Evolutionary conservation across 92 coral and sea anemone species (phyloP), one percentile per base, ranked within the genome.

Genomic region (Umimayanthus kanabou): DNA sequence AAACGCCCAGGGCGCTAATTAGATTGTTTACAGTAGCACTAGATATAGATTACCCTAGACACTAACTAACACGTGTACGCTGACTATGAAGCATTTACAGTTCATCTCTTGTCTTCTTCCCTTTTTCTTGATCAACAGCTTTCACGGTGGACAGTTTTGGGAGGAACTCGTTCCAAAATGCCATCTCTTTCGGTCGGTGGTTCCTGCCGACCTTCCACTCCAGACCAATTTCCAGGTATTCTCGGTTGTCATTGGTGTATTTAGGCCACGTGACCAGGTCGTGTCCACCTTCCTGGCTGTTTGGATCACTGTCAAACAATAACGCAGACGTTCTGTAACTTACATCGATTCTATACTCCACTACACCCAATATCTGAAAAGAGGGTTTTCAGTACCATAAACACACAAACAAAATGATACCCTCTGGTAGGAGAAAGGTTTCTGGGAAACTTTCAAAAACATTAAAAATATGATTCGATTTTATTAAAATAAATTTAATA

Each of bases 191-290:
- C 0, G 90, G 49, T n/a, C 84, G 85, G 73, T 84, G 69, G 64
- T 70, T 81, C 28, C 57, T 76, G 45, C 49, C 89, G 77, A 89
- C 78, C 57, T 79, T 89, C 71, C 61, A 69, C 10, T 70, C 89
- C 67, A 86, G 18, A 69, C 53, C 86, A 33, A 90, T 73, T 15
- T 47, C 86, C 53, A 90, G 90, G 49, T 85, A 90, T 14, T 55
- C 81, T 9, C 57, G 50, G 33, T 77, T 55, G 43, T 79, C 86
- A 33, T 82, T 73, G 16, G 92, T 85, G 82, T 85, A 90, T 69
- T 72, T 89, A 58, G 92, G 90, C 92, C 92, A 90, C 65, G 81
- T 39, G 76, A 90, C 89, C 67, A 83, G 43, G 55, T 69, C 69
- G 18, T 86, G 74, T 14, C 64, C 82, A 57, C 43, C 73, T 39